Evolutionary conservation across 2,113 vertebrate genomes (phyloP).

Genomic region (Nothocercus nigrocapillus): DNA sequence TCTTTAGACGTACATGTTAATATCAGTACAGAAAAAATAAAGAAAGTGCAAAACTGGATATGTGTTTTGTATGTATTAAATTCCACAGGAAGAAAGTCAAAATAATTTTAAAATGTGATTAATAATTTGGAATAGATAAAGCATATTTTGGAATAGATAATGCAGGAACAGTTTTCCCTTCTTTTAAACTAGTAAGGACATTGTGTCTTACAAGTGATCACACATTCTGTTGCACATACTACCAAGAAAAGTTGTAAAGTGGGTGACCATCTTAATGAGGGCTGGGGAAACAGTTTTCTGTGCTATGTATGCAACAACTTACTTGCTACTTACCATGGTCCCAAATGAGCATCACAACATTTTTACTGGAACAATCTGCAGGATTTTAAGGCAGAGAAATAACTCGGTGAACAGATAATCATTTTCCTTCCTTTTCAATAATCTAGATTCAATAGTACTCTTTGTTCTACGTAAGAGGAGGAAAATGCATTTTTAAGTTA

Average conservation of each 20-base stretch:
- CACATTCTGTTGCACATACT: not conserved
- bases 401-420: not conserved
- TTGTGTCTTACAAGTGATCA: not conserved
- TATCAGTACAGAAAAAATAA: constrained; percentile 17
- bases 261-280: not conserved
- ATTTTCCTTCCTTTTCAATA: not conserved
- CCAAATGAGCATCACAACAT: not conserved
- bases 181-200: not conserved
- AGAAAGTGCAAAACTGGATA: not conserved
- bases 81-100: not conserved
- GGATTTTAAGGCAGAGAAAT: not conserved
- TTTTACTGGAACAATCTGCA: not conserved
- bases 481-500: not conserved
- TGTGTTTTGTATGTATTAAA: not conserved
- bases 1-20: constrained; percentile 39
- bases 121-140: not conserved
- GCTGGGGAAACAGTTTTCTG: not conserved
- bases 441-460: not conserved
- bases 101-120: not conserved
- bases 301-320: fast-evolving
- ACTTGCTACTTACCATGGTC: not conserved
- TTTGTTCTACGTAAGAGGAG: not conserved
- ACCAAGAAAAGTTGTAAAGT: not conserved
- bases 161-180: not conserved
- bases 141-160: not conserved